Base-by-base conservation (phyloP, 2,113 vertebrate genomes). In the Xyliphius kryptos region DNA sequence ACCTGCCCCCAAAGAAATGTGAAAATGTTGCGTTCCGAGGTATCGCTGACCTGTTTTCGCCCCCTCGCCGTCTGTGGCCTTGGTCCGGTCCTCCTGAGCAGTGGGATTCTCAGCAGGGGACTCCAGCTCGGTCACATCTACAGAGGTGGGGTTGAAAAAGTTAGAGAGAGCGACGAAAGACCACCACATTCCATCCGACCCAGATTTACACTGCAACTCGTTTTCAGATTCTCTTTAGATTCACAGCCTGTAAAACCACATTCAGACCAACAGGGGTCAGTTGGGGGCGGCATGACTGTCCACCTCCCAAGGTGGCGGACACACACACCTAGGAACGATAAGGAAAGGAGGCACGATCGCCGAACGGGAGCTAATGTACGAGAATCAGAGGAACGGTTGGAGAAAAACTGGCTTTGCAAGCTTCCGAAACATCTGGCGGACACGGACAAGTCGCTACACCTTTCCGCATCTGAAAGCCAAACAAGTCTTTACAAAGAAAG, bases 41-140 rank as follows among this genome's bases (percentile, higher is more conserved):
- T 37, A 8, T 49, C 51, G 32, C 58, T 79, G 80, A 82, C 91
- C 88, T 74, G 87, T 86, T 77, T 90, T 90, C 48, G 84, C 87
- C 49, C 80, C 81, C 73, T 79, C 79, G 70, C 82, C 80, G 56
- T 85, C 87, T 70, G 79, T 82, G 74, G 92, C 91, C 90, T 95
- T 97, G 70, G 87, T 81, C 79, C 89, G 82, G 75, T 95, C 93
- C 80, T 91, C 90, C 71, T 83, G 86, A 73, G 91, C 89, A 6
- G 81, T 72, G 4, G 80, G 76, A 44, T 79, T 80, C 76, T 95
- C 92, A 68, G 52, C 85, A 72, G 89, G 85, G 71, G 87, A 88
- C 77, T 97, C 93, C 43, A 83, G 91, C 77, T 94, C 94, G 66
- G 64, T 70, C 54, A 87, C 69, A 77, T 96, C 93, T 84, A 87